A percentile compares a stretch with the other conserved stretches of the same genome.
Evolutionary conservation across 37 sponge, comb jelly and placozoan species (phyloP).

Genomic region (Crambe crambe): DNA sequence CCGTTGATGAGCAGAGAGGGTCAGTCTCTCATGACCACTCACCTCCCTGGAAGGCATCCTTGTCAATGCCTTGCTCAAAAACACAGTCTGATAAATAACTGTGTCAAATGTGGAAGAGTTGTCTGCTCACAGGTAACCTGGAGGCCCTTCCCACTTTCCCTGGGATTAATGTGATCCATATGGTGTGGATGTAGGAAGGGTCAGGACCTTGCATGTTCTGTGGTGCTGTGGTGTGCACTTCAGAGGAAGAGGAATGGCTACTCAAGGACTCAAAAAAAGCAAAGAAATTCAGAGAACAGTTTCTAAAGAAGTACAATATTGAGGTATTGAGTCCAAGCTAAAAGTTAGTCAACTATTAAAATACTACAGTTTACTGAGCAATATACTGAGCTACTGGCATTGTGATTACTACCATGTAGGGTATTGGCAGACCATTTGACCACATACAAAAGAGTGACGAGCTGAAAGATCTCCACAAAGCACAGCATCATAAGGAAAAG

Average conservation of each 20-base stretch:
- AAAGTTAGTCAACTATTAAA: neutral
- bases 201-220: constrained; percentile 95
- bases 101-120: constrained; percentile 88
- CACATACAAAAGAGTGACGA: constrained; percentile 15
- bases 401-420: constrained; percentile 22
- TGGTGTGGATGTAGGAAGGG: constrained; percentile 92
- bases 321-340: constrained; percentile 39
- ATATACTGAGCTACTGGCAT: neutral
- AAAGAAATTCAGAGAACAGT: constrained; percentile 57
- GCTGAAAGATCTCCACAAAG: constrained; percentile 39
- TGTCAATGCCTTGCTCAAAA: constrained; percentile 93
- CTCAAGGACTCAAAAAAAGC: constrained; percentile 72
- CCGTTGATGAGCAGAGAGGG: constrained; percentile 78
- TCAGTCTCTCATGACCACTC: constrained; percentile 47
- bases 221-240: constrained; percentile 83
- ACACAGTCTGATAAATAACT: constrained; percentile 91
- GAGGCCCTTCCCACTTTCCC: too few relatives aligned
- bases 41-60: constrained; percentile 76
- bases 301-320: constrained; percentile 60
- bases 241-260: constrained; percentile 72
- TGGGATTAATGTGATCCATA: too few relatives aligned
- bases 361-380: neutral
- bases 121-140: constrained; percentile 85
- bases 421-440: constrained; percentile 27
- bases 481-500: constrained; percentile 78